phyloP scores from a whole-genome alignment of 2,888 invertebrate species.

The Caenorhabditis sp. region DNA sequence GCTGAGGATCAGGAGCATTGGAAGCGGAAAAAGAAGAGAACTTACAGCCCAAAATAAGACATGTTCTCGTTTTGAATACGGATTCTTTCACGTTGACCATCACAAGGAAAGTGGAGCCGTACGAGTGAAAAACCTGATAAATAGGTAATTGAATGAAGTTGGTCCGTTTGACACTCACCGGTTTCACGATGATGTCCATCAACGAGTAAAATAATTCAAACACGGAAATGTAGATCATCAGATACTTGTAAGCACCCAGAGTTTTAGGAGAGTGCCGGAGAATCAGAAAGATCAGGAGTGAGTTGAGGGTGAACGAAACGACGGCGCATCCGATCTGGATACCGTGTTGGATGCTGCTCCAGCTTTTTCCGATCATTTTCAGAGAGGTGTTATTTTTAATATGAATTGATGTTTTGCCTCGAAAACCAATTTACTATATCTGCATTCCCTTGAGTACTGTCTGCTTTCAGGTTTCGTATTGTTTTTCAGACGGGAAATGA shows the following conservation, averaged over 20 bases:
- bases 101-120: constrained; percentile 28
- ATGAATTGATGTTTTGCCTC: too few relatives aligned
- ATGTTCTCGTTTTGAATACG: neutral
- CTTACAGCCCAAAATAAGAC: constrained; percentile 3
- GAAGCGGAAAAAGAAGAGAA: neutral
- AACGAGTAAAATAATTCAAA: constrained; percentile 17
- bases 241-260: constrained; percentile 23
- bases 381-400: too few relatives aligned
- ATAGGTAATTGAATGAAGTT: neutral
- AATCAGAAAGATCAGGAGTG: neutral
- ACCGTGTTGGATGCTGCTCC: neutral
- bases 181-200: constrained; percentile 19
- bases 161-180: neutral
- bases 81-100: constrained; percentile 22
- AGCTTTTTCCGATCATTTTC: neutral
- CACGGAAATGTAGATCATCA: constrained; percentile 29
- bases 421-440: too few relatives aligned
- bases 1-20: too few relatives aligned
- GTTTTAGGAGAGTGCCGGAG: constrained; percentile 18
- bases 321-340: neutral
- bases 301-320: neutral
- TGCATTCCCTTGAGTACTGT: too few relatives aligned
- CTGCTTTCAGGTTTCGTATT: too few relatives aligned
- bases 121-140: constrained; percentile 21
- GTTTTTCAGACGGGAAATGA: too few relatives aligned